Evolutionary conservation across 1,140 invertebrate species (phyloP), one percentile per base, ranked within the genome.

Genomic region (Orchesella cincta): DNA sequence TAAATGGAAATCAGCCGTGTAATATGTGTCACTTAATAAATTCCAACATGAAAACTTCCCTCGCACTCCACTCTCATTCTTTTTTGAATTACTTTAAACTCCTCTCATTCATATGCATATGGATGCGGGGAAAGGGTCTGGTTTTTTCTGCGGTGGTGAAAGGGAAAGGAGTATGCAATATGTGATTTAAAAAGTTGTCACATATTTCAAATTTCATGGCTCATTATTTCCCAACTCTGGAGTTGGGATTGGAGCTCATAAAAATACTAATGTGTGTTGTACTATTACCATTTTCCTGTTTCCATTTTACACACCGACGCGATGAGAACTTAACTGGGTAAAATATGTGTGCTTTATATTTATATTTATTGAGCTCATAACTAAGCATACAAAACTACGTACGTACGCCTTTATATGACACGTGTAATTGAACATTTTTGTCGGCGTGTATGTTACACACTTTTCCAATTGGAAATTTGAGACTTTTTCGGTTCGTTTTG

Each of bases 21-120:
- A 67, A 67, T n/a, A n/a, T 67, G 31, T 67, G 62, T 67, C 62
- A 67, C 62, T 67, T 67, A 67, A 67, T 67, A 67, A 67, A 67
- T 67, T 67, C 29, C 2, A 31, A 23, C 8, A 57, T 57, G 39
- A 57, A 57, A 57, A 3, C n/a, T 57, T 57, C 26, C 54, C 54
- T 18, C 54, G 12, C n/a, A 23, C 26, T 57, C 14, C 14, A 57
- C 26, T 16, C 54, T 23, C 54, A 57, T 23, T 26, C 12, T 57
- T 14, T 57, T 57, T 46, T 18, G 5, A 46, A 8, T 18, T 46
- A 18, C 18, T 46, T 18, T 18, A 46, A 5, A 8, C 5, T 46
- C 18, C 39, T 18, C 18, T 46, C 18, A 8, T 46, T 46, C 18
- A 46, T 46, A 8, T 46, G 39, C 39, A 8, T 57, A 18, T n/a